Evolutionary conservation across 2,888 invertebrate genomes (phyloP), one percentile per base, ranked within the genome.

Genomic region (Drosophila aldrichi): DNA sequence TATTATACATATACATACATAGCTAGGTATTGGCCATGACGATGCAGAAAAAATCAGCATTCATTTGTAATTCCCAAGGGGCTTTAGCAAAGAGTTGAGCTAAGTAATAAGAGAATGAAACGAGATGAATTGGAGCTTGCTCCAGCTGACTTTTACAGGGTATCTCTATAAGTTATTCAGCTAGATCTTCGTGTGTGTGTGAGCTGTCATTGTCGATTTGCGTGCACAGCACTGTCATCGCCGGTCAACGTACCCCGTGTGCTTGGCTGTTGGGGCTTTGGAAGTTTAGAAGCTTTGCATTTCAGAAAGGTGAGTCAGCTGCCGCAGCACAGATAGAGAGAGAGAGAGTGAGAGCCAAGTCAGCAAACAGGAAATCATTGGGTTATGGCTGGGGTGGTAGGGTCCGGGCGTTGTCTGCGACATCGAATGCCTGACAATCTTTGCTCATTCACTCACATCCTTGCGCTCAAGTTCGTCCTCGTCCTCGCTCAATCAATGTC

Each of bases 401-500:
- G 20, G 20, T 22, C 40, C n/a, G 18, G 59, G 36, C 56, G 36
- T 25, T 64, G 55, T 65, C 61, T 55, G 48, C 52, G 64, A 54
- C 69, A 65, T 79, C 70, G 68, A 75, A 63, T 75, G 58, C 58
- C 60, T 61, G 46, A 54, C 75, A 80, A 81, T 77, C 82, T 81
- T 75, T 70, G 70, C 58, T 67, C 62, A 68, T 72, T 70, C 75
- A 68, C 65, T 64, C 68, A 65, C 77, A 77, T 70, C 63, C 59
- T 48, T 54, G 29, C 16, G 22, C 57, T 48, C 52, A 56, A 44
- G 59, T 54, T 48, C 29, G 52, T 36, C 16, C 63, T 64, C 57
- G 59, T 70, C 74, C 79, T 73, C 84, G 79, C 82, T 84, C 87
- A 87, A 87, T 84, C 84, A 84, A 79, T 83, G 84, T 84, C 87